These are phyloP conservation scores for Acanthisitta chloris DNA, from an alignment of 2,113 vertebrate genomes.

Conservation along the genomic window DNA sequence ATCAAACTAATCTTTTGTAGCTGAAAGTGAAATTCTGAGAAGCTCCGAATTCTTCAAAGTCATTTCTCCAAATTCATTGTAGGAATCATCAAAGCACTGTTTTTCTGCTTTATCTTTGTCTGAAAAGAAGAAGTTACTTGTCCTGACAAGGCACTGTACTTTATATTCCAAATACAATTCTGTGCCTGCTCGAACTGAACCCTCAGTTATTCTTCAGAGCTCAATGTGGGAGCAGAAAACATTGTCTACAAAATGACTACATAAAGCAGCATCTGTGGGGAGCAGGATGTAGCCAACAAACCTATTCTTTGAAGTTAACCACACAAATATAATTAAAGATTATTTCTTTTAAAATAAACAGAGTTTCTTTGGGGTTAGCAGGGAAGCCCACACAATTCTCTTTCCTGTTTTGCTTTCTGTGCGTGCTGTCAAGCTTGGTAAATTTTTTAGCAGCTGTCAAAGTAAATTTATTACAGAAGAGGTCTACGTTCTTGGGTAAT, in stretches of 20 bases:
- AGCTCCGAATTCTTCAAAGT: slow-evolving; percentile 46
- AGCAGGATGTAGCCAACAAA: neutral
- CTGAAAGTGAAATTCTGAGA: slow-evolving; percentile 12
- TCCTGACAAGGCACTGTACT: neutral
- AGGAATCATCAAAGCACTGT: slow-evolving; percentile 33
- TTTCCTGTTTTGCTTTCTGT: slow-evolving; percentile 62
- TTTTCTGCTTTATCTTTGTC: slow-evolving; percentile 34
- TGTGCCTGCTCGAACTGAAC: neutral
- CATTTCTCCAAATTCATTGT: slow-evolving; percentile 4
- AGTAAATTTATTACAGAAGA: slow-evolving; percentile 73
- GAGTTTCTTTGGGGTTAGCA: neutral
- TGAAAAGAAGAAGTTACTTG: slow-evolving; percentile 27
- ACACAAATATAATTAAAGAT: neutral
- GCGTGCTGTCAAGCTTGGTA: slow-evolving; percentile 66
- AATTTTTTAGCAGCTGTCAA: slow-evolving; percentile 77
- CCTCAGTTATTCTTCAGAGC: neutral
- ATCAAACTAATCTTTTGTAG: slow-evolving; percentile 48
- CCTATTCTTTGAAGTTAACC: neutral
- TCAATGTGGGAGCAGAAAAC: neutral
- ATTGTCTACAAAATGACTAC: neutral
- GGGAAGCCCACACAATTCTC: slow-evolving; percentile 33
- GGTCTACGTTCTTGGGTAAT: slow-evolving; percentile 60
- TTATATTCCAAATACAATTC: slow-evolving; percentile 48
- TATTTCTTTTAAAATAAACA: neutral
- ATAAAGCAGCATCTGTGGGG: neutral